phyloP scores from a whole-genome alignment of 2,113 vertebrate species.

The Anser cygnoides region DNA sequence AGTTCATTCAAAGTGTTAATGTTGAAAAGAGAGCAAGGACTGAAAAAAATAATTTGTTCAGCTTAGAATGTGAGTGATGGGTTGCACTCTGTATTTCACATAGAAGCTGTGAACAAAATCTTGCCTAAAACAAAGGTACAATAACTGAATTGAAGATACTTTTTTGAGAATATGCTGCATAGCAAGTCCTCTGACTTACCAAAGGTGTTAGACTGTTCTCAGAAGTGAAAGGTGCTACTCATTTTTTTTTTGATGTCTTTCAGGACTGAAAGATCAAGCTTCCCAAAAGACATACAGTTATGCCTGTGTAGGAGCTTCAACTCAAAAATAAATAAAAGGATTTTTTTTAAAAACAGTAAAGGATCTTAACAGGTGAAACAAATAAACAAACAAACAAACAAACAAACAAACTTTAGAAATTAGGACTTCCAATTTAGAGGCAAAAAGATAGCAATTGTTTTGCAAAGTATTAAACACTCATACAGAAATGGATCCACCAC shows the following conservation, averaged over 20 bases:
- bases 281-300: background rate
- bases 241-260: background rate
- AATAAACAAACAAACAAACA: background rate
- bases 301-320: too few relatives aligned
- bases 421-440: background rate
- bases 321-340: background rate
- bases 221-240: background rate
- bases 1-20: background rate
- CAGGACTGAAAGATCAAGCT: background rate
- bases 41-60: background rate
- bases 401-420: background rate
- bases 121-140: background rate
- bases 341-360: background rate
- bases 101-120: background rate
- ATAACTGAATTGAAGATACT: background rate
- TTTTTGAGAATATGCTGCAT: background rate
- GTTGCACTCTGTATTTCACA: background rate
- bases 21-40: background rate
- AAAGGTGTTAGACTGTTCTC: background rate
- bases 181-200: background rate
- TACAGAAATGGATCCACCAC: background rate
- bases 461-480: background rate
- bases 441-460: background rate
- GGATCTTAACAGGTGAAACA: background rate
- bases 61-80: background rate